These are phyloP conservation scores for Chaenodraco wilsoni DNA, from an alignment of 2,797 vertebrate species.

Conservation along the genomic window DNA sequence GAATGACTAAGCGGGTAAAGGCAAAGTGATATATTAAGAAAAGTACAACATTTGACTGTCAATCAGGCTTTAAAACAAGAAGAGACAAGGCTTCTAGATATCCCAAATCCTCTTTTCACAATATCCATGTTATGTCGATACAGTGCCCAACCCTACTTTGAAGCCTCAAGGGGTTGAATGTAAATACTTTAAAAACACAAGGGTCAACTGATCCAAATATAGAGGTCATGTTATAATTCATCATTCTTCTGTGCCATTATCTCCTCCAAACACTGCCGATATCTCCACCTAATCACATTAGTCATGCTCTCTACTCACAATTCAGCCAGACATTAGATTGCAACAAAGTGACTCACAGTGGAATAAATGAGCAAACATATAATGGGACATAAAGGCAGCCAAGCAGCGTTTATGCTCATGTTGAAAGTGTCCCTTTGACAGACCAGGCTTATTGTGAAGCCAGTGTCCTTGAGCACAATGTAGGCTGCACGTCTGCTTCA, in stretches of 20 bases:
- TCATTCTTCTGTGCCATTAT: slow-evolving; percentile 23
- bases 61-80: no score
- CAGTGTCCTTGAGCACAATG: slow-evolving; percentile 56
- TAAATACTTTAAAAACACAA: not conserved
- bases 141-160: no score
- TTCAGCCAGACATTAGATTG: slow-evolving; percentile 29
- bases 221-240: slow-evolving; percentile 40
- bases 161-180: not conserved
- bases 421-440: slow-evolving; percentile 51
- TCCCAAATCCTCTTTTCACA: no score
- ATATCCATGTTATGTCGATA: no score
- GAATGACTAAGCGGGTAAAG: no score
- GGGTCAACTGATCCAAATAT: slow-evolving; percentile 32
- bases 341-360: slow-evolving; percentile 22
- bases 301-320: slow-evolving; percentile 40
- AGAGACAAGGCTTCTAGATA: no score
- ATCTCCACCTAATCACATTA: slow-evolving; percentile 42
- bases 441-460: slow-evolving; percentile 37
- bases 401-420: slow-evolving; percentile 29
- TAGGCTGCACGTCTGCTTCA: slow-evolving; percentile 22
- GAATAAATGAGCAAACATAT: not conserved
- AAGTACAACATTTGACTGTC: no score
- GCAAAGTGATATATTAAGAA: no score
- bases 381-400: slow-evolving; percentile 22
- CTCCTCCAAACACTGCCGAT: slow-evolving; percentile 25